phyloP scores from a whole-genome alignment of 2,113 vertebrate species.

The Ploceus nigricollis region DNA sequence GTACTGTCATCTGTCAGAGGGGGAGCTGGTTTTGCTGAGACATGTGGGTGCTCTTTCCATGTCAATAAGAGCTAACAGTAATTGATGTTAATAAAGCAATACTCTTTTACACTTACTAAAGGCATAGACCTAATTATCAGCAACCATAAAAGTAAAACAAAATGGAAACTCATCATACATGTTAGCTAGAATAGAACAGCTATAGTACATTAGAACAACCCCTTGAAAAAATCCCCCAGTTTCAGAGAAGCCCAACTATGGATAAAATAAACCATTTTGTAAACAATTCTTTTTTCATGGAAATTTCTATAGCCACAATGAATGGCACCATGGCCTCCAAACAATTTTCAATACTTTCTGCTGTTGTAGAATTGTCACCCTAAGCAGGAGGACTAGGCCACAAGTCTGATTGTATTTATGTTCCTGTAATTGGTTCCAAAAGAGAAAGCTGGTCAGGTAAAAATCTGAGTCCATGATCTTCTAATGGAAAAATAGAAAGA shows the following conservation, averaged over 20 bases:
- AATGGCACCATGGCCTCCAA: not conserved
- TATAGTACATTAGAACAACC: not conserved
- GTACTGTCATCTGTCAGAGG: not conserved
- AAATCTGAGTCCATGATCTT: not conserved
- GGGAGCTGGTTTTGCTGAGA: not conserved
- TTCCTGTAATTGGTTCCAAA: not conserved
- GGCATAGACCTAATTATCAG: not conserved
- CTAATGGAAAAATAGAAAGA: not conserved
- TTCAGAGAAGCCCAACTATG: not conserved
- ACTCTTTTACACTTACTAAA: not conserved
- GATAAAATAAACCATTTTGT: not conserved
- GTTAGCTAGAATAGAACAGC: not conserved
- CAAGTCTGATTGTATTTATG: not conserved
- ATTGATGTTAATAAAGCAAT: not conserved
- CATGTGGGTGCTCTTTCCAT: accelerated
- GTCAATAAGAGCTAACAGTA: not conserved
- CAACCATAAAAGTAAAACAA: not conserved
- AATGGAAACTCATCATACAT: not conserved
- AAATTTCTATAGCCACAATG: not conserved
- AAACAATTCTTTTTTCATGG: not conserved
- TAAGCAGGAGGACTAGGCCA: not conserved
- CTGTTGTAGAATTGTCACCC: not conserved
- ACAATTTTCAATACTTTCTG: not conserved
- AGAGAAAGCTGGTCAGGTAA: not conserved
- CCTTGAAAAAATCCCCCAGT: not conserved